Conservation (phyloP, 2,888 invertebrate genomes). For the Tetragnatha montana region DNA sequence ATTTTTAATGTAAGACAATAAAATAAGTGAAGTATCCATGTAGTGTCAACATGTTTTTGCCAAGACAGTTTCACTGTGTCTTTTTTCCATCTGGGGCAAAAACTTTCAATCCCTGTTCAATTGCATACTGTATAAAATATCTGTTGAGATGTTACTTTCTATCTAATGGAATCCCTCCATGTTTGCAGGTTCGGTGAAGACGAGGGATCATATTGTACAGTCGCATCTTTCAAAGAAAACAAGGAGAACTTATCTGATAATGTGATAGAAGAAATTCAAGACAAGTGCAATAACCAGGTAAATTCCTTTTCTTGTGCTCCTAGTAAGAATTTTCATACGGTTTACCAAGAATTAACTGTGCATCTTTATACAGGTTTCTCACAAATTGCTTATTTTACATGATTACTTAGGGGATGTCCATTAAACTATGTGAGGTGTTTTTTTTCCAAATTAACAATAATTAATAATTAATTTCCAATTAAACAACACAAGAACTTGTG, state of each 20-base stretch:
- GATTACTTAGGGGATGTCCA: too few species aligned
- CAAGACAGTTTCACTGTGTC: background rate
- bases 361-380: too few species aligned
- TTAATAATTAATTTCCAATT: too few species aligned
- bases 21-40: background rate
- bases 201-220: conserved; percentile 81
- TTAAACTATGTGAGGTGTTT: too few species aligned
- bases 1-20: too few species aligned
- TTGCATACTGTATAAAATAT: background rate
- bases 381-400: too few species aligned
- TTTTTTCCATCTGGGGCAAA: too few species aligned
- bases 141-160: background rate
- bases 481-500: too few species aligned
- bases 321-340: background rate
- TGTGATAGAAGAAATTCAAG: conserved; percentile 71
- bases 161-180: too few species aligned
- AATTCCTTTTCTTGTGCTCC: background rate
- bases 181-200: conserved; percentile 80
- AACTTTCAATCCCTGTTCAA: too few species aligned
- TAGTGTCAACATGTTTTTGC: background rate
- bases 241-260: conserved; percentile 71
- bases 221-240: conserved; percentile 79
- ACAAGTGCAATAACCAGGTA: conserved; percentile 59
- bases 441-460: too few species aligned
- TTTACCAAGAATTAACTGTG: background rate